phyloP scores from a whole-genome alignment of 2,797 vertebrate genomes.

The Scyliorhinus canicula region DNA sequence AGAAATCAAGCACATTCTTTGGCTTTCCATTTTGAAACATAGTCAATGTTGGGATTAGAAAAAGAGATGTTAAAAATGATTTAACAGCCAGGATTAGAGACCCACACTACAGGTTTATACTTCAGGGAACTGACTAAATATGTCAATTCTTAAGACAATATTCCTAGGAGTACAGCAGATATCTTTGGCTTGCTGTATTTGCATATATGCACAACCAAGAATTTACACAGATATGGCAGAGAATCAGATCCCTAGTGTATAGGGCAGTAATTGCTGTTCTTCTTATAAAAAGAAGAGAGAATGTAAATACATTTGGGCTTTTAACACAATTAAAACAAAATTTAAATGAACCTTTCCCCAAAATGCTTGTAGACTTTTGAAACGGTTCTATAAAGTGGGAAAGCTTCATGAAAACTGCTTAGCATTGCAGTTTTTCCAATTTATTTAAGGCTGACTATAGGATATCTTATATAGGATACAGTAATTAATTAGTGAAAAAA shows the following conservation, averaged over 20 bases:
- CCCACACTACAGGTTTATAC: not conserved
- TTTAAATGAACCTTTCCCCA: not conserved
- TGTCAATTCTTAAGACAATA: not conserved
- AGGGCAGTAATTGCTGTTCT: not conserved
- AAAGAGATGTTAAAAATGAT: constrained; percentile 1
- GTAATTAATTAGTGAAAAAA: not conserved
- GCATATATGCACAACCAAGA: not conserved
- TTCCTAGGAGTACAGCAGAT: not conserved
- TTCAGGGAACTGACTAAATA: not conserved
- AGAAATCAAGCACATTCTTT: not conserved
- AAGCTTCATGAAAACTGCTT: not conserved
- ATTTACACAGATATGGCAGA: not conserved
- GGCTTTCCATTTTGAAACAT: not conserved
- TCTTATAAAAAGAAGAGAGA: not conserved
- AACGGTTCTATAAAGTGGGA: not conserved
- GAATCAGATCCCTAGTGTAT: not conserved
- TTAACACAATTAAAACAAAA: not conserved
- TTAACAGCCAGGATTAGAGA: not conserved
- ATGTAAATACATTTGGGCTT: not conserved
- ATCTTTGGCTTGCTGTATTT: not conserved
- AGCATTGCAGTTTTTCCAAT: not conserved
- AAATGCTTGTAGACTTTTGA: not conserved
- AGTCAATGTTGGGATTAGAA: not conserved
- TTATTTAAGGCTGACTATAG: not conserved
- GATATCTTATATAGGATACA: constrained; percentile 5